Evolutionary conservation across 2,888 invertebrate genomes (phyloP).

Genomic region (Ichneumon xanthorius): DNA sequence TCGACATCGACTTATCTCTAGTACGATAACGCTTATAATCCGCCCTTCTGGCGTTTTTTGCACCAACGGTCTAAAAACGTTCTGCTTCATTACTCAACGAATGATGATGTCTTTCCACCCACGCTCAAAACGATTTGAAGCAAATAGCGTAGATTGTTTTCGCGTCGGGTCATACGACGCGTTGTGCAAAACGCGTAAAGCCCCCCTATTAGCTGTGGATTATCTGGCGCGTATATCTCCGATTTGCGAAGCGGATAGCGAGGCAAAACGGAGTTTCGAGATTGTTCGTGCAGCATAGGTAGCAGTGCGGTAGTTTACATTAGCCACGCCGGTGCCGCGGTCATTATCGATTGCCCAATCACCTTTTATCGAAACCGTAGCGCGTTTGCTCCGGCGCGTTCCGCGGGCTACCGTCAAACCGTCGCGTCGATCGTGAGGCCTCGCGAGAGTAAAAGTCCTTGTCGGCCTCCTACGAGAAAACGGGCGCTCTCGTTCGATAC

Average conservation of each 20-base stretch:
- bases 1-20: neutral
- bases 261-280: slow-evolving; percentile 30
- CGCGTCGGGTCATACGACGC: neutral
- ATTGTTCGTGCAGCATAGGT: slow-evolving; percentile 35
- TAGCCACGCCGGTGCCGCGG: slow-evolving; percentile 68
- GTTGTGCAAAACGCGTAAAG: slow-evolving; percentile 23
- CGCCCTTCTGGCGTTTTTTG: neutral
- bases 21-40: neutral
- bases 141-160: neutral
- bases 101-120: neutral
- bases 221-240: slow-evolving; percentile 17
- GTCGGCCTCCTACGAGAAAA: slow-evolving; percentile 62
- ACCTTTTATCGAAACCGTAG: slow-evolving; percentile 75
- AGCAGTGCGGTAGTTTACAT: slow-evolving; percentile 66
- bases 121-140: neutral
- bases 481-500: slow-evolving; percentile 28
- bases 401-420: slow-evolving; percentile 55
- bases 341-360: slow-evolving; percentile 77
- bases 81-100: neutral
- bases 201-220: slow-evolving; percentile 15
- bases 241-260: slow-evolving; percentile 17
- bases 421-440: slow-evolving; percentile 42
- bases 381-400: slow-evolving; percentile 47
- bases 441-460: slow-evolving; percentile 66
- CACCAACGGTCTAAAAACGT: neutral